Evolutionary conservation across 2,797 vertebrate species (phyloP), one percentile per base, ranked within the genome.

Genomic region (Malacoctenus gilli): DNA sequence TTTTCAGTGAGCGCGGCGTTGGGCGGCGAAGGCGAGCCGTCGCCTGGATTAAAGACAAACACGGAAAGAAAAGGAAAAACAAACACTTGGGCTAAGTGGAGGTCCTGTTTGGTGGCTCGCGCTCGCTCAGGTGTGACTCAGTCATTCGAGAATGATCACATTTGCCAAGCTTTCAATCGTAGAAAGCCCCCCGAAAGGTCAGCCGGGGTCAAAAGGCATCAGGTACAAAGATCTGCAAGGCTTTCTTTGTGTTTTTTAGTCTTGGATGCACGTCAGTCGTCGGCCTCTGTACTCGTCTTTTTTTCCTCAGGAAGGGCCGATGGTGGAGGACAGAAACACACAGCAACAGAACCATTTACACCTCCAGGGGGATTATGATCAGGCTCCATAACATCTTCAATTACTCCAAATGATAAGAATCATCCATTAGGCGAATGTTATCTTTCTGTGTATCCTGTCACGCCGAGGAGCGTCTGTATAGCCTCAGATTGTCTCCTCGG

Each of bases 21-120:
- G 46, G 41, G 1, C 25, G n/a, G 47, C 8, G 42, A 63, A 59
- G 67, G 76, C n/a, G 66, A 82, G 68, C 54, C n/a, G 3, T 80
- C 61, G 13, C 28, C 72, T 55, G 37, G 28, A 57, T 20, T 61
- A 19, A 74, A 80, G 64, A 75, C 68, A 77, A 85, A 81, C 50
- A 74, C 63, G 72, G 54, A 61, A 61, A 77, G 72, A 82, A 77
- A n/a, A 81, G 71, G 64, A 84, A 87, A 89, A 86, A 79, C 73
- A 89, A 89, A 85, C 81, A 85, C 58, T 59, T 3, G 31, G 19
- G 10, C 48, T 58, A 63, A 81, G 74, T 54, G 62, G 65, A 57
- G 43, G 78, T 80, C 58, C 75, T 51, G 77, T 80, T 81, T 59
- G 69, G 82, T 73, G 49, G 64, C 79, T 85, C 86, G 72, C 64